Evolutionary conservation across 2,888 invertebrate species (phyloP), one percentile per base, ranked within the genome.

Genomic region (Epinotia ramella): DNA sequence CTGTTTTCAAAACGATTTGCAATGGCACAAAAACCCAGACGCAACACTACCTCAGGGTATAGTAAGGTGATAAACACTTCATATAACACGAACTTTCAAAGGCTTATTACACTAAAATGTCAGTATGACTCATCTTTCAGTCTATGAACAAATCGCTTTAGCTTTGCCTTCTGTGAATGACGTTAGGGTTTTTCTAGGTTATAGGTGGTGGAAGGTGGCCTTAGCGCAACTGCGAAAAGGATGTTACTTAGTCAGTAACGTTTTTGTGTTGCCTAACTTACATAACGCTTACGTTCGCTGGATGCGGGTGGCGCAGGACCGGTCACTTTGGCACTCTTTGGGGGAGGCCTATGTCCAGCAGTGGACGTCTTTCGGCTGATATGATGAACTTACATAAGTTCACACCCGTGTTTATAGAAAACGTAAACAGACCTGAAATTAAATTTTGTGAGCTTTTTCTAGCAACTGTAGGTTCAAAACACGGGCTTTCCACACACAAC

Each of bases 61-160:
- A 40, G 40, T 13, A 57, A 40, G 13, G 40, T 40, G 33, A 53
- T 66, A 67, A 24, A 49, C n/a, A 28, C 28, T 56, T 28, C 28
- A 66, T n/a, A 18, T 28, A 18, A 9, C 33, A 40, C 33, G n/a
- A 56, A 57, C 20, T 40, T 11, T 11, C n/a, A 56, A 16, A 11
- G 40, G 20, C 40, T 4, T 68, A 44, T 33, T 44, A 49, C 9
- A 20, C 33, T 18, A 44, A 57, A 53, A 70, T n/a, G 40, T 40
- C 7, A 60, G 12, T 70, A 59, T 65, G 70, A 75, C 2, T 74
- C 69, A 74, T 59, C 53, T 70, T 65, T 62, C 64, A 65, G 64
- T 40, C n/a, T 11, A 3, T 57, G 73, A 63, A 18, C 33, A 46
- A 65, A 11, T 63, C 3, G 40, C 3, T 11, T 11, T 63, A 18